Percentiles rank a stretch among this genome's conserved stretches.
phyloP scores from a whole-genome alignment of 2,797 vertebrate genomes.

The Hippopotamyrus pictus region DNA sequence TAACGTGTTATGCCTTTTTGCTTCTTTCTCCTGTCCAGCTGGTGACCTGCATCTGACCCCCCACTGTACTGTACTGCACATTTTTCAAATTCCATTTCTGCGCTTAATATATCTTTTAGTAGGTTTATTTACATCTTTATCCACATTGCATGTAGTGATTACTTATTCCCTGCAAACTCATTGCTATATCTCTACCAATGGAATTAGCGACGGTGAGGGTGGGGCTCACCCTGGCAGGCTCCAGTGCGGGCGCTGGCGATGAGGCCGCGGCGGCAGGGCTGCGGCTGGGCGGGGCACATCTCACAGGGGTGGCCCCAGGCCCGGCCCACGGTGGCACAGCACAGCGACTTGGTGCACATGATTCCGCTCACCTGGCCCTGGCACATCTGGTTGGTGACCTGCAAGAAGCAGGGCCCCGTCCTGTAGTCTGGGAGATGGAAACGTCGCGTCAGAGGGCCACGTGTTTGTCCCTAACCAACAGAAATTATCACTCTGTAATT shows the following conservation, averaged over 20 bases:
- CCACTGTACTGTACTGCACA: background rate
- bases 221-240: conserved; percentile 62
- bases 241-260: conserved; percentile 64
- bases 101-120: background rate
- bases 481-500: background rate
- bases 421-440: conserved; percentile 55
- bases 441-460: background rate
- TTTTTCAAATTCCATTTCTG: background rate
- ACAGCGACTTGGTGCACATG: conserved; percentile 66
- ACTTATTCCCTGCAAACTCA: background rate
- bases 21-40: background rate
- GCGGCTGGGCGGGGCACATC: conserved; percentile 61
- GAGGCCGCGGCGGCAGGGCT: conserved; percentile 64
- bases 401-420: conserved; percentile 66
- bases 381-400: conserved; percentile 62
- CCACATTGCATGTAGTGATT: background rate
- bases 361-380: conserved; percentile 64
- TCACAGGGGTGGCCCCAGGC: conserved; percentile 70
- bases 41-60: background rate
- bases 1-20: background rate
- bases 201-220: too few species aligned
- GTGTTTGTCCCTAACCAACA: background rate
- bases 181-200: background rate
- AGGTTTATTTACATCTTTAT: background rate
- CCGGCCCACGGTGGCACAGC: conserved; percentile 63